Base-by-base conservation (phyloP, 2,888 invertebrate species). In the Oscheius sp. region DNA sequence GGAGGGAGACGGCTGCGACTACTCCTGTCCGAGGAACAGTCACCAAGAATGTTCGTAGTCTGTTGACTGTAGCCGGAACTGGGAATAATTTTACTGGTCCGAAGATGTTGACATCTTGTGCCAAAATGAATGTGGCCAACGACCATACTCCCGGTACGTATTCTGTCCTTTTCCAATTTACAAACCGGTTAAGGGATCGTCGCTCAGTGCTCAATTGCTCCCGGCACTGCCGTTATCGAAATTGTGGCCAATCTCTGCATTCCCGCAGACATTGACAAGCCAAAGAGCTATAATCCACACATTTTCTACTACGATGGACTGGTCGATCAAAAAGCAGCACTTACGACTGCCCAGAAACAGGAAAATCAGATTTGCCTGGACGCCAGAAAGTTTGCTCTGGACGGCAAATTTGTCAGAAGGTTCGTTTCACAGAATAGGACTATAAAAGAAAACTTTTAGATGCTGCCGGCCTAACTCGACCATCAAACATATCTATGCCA, bases 341-440 rank as follows among this genome's bases (percentile, higher is more conserved):
- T 21, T 13, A 48, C 9, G 42, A 57, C 47, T 11, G 58, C 29
- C 2, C 48, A 37, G 11, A 37, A 63, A 32, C 21, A 65, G 65
- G 57, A 51, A n/a, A 65, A 32, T n/a, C 59, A 72, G 9, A 72
- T 74, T 1, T 74, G 74, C 33, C 32, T 74, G 10, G 74, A 74
- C n/a, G 50, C 50, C 5, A 55, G 68, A 13, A 74, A 74, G 51
- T 33, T 50, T 10, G 59, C 48, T 13, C 42, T 37, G 0, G 74
- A 73, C 29, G 65, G 73, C 0, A 51, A 53, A 7, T 35, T 55
- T 13, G 68, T 68, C 11, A 57, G 74, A 35, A 66, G 74, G 68
- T 74, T 21, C 21, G 0, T 21, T 21, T 21, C 21, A 21, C 21
- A 21, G 21, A 21, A 21, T 21, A 21, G 7, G 29, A 11, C n/a